phyloP scores from a whole-genome alignment of 2,113 vertebrate species.

The Tetrax tetrax region DNA sequence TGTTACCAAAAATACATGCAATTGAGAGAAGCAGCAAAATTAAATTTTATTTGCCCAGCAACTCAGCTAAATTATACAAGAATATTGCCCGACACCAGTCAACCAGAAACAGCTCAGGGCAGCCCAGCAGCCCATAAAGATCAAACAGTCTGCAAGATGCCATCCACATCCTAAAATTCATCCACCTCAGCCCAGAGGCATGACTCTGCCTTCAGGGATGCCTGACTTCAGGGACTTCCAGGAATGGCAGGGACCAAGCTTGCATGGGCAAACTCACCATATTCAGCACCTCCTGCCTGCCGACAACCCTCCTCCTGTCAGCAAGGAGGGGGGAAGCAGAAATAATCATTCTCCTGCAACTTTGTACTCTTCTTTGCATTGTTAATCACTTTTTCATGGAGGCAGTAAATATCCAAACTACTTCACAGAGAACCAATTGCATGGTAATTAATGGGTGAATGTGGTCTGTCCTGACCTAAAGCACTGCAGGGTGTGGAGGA shows the following conservation, averaged over 20 bases:
- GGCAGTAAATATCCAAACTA: not conserved
- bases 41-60: not conserved
- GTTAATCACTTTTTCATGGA: not conserved
- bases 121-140: not conserved
- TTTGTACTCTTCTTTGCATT: not conserved
- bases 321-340: not conserved
- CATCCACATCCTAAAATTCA: not conserved
- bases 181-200: not conserved
- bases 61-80: not conserved
- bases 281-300: not conserved
- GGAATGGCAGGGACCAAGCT: no score
- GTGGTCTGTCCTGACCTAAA: not conserved
- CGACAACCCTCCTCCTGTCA: not conserved
- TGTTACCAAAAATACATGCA: not conserved
- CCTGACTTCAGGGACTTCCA: not conserved
- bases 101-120: not conserved
- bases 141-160: not conserved
- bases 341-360: not conserved
- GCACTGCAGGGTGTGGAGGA: not conserved
- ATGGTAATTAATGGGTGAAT: not conserved
- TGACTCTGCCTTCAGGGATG: rapidly evolving
- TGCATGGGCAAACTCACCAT: not conserved
- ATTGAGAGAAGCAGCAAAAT: not conserved
- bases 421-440: not conserved
- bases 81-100: not conserved